phyloP scores from a whole-genome alignment of 2,113 vertebrate genomes.

The Damaliscus lunatus region DNA sequence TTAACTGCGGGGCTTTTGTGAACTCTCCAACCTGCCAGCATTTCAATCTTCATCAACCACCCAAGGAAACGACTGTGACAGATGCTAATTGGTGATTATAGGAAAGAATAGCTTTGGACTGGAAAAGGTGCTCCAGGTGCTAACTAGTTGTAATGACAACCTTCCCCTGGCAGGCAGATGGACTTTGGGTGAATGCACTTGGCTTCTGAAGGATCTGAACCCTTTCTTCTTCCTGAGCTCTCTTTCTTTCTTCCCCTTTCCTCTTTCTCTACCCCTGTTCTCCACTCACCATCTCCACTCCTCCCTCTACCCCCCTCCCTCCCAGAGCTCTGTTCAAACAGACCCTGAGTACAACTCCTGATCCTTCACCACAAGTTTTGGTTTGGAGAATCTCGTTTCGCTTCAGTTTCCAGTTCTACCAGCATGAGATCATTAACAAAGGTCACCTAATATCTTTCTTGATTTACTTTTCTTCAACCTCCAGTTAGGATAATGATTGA shows the following conservation, averaged over 20 bases:
- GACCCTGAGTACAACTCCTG: not conserved
- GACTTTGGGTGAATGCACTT: not conserved
- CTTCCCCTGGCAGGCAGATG: not conserved
- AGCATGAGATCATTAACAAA: not conserved
- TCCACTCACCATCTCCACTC: rapidly evolving
- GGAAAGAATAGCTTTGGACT: constrained; percentile 38
- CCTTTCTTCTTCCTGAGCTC: not conserved
- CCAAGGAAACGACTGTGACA: constrained; percentile 46
- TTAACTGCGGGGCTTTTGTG: not conserved
- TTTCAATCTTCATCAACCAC: constrained; percentile 47
- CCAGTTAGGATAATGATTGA: not conserved
- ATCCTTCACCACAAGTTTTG: not conserved
- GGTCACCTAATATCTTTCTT: not conserved
- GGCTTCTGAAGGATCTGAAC: not conserved
- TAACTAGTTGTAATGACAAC: not conserved
- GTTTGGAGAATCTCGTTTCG: not conserved
- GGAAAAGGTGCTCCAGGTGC: constrained; percentile 1
- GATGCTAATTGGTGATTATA: constrained; percentile 60
- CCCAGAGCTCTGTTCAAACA: not conserved
- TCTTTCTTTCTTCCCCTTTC: not conserved
- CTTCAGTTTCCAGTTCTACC: not conserved
- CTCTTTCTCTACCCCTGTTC: not conserved
- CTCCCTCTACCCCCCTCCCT: not conserved
- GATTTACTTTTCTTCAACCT: not conserved
- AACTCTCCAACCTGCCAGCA: constrained; percentile 30